Base-by-base conservation (phyloP, 2,797 vertebrate genomes). In the Trematomus bernacchii region DNA sequence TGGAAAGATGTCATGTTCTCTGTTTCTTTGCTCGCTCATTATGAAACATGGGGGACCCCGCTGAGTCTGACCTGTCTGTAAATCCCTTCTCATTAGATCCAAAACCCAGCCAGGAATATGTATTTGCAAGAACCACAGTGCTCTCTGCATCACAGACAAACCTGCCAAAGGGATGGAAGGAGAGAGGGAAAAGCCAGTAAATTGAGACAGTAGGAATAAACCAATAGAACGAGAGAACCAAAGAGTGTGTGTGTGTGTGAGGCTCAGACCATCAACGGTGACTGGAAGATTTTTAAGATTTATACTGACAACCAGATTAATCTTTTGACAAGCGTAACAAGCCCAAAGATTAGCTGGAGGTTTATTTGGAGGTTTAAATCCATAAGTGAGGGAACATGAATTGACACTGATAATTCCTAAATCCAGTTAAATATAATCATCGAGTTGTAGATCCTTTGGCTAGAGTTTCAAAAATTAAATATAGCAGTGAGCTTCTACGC, bases 81-180 rank as follows among this genome's bases (percentile, higher is more conserved):
- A 77, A 69, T 67, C 54, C 68, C 42, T 37, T 18, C 43, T 69
- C 73, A 82, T 73, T 82, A 77, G 37, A 73, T 73, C 65, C 53
- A 54, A 76, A 66, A 54, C 54, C 18, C 59, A 30, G 79, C 53
- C n/a, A 40, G 37, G 19, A 53, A 60, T 68, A 60, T 37, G 47
- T 65, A 76, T 71, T 46, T 71, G 57, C 47, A 59, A 30, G 30
- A 42, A 12, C 52, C 21, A 54, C 42, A 11, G 59, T 55, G 48
- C 42, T 55, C 60, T 70, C 33, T 44, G 42, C 23, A 33, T 44
- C 60, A 65, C 52, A 64, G 53, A 23, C 46, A 58, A 44, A 57
- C 13, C n/a, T 64, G 64, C 43, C 18, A 5, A 12, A n/a, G 12
- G 50, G 47, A 23, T 3, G 23, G 19, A 62, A 13, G 42, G 10